phyloP scores from a whole-genome alignment of 2,888 invertebrate species.

The Orthosia gothica region DNA sequence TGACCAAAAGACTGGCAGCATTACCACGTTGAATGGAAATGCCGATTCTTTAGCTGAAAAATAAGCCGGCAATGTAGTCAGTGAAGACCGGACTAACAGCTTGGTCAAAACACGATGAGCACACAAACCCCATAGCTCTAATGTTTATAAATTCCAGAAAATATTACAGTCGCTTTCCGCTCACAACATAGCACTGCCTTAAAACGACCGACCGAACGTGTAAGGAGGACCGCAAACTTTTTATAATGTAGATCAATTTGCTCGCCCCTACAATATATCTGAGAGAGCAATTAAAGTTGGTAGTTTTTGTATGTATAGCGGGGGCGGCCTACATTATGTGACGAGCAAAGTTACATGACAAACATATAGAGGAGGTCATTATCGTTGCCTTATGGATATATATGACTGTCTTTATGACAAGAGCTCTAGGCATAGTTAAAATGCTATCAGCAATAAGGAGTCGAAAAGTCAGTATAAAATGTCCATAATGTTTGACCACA shows the following conservation, averaged over 20 bases:
- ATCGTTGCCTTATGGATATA: neutral
- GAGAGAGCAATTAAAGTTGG: conserved; percentile 60
- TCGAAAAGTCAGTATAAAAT: too few relatives aligned
- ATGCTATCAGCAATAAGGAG: too few relatives aligned
- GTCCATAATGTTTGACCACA: too few relatives aligned
- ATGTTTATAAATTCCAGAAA: neutral
- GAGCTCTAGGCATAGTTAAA: too few relatives aligned
- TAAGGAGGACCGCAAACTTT: conserved; percentile 57
- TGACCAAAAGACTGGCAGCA: too few relatives aligned
- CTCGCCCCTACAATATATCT: conserved; percentile 61
- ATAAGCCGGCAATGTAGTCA: too few relatives aligned
- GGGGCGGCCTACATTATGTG: conserved; percentile 11
- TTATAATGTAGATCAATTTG: conserved; percentile 63
- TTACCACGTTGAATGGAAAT: too few relatives aligned
- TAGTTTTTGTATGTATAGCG: conserved; percentile 48
- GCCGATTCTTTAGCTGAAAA: too few relatives aligned
- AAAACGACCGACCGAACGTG: conserved; percentile 35
- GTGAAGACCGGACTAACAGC: too few relatives aligned
- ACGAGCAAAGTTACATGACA: conserved; percentile 16
- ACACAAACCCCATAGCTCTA: too few relatives aligned
- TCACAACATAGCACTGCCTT: conserved; percentile 15
- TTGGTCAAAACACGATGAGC: too few relatives aligned
- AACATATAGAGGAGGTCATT: conserved; percentile 3
- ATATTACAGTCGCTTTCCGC: neutral
- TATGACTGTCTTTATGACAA: neutral